These are phyloP conservation scores for Monochamus saltuarius DNA, from an alignment of 1,140 invertebrate genomes.

Conservation along the genomic window DNA sequence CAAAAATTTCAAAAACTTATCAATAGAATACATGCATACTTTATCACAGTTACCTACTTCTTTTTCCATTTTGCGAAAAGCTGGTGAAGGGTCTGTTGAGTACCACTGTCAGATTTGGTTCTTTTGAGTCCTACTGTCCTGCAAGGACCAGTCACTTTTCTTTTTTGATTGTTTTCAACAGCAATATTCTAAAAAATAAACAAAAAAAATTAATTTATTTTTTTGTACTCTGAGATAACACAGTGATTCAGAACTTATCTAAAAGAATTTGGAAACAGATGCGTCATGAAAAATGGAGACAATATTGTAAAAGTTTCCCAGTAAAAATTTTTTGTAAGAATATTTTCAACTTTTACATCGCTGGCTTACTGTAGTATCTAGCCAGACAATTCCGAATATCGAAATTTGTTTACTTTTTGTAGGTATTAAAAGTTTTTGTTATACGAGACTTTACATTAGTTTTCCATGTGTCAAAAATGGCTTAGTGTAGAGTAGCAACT, in stretches of 20 bases:
- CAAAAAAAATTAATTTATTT: not conserved
- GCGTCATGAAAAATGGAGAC: too few species aligned
- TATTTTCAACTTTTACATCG: too few species aligned
- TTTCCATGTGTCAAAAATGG: not conserved
- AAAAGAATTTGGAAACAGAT: too few species aligned
- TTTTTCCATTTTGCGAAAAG: slow-evolving; percentile 20
- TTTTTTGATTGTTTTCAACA: not conserved
- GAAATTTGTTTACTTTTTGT: too few species aligned
- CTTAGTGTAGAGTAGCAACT: not conserved
- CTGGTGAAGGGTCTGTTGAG: slow-evolving; percentile 25
- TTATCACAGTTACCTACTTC: not conserved
- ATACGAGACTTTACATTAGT: too few species aligned
- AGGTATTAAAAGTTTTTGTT: too few species aligned
- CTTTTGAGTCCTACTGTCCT: slow-evolving; percentile 22
- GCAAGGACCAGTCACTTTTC: slow-evolving; percentile 12
- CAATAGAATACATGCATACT: too few species aligned
- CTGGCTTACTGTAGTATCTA: too few species aligned
- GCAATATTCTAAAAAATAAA: slow-evolving; percentile 1
- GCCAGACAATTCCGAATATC: too few species aligned
- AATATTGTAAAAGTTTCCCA: not conserved
- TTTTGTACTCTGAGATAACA: not conserved
- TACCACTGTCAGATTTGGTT: not conserved
- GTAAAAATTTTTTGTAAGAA: not conserved
- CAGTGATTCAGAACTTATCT: too few species aligned
- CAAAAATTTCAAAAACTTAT: too few species aligned